These are phyloP conservation scores for Leucosticte australis DNA, from an alignment of 2,113 vertebrate species.

Conservation along the genomic window DNA sequence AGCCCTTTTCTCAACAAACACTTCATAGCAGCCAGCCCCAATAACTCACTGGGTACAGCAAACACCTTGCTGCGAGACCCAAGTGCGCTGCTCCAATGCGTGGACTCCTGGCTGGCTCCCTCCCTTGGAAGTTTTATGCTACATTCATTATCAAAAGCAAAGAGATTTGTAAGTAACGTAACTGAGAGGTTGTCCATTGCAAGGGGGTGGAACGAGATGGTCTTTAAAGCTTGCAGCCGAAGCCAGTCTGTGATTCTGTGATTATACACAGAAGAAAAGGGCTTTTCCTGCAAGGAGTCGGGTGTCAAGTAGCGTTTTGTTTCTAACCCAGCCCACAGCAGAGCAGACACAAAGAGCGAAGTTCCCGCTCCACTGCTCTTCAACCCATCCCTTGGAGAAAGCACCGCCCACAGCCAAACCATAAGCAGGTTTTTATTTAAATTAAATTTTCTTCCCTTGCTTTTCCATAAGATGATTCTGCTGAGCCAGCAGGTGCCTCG, in stretches of 20 bases:
- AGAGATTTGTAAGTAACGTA: not conserved
- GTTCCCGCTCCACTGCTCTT: not conserved
- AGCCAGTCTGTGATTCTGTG: not conserved
- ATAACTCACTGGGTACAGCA: not conserved
- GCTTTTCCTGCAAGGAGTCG: not conserved
- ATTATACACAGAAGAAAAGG: not conserved
- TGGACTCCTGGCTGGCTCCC: rapidly evolving
- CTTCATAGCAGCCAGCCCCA: not conserved
- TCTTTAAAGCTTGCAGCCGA: not conserved
- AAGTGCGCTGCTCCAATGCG: rapidly evolving
- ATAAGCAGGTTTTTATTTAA: not conserved
- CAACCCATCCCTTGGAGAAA: not conserved
- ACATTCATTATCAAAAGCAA: not conserved
- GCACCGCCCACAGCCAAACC: not conserved
- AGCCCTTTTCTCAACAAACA: not conserved
- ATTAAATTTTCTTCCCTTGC: not conserved
- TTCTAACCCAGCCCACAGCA: not conserved
- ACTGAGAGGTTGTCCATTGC: not conserved
- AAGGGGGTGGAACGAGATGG: not conserved
- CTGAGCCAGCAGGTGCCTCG: not conserved
- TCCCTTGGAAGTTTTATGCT: not conserved
- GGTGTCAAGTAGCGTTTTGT: not conserved
- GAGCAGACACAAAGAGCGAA: rapidly evolving
- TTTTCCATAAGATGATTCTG: not conserved
- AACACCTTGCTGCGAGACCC: not conserved